A percentile compares a stretch with the other conserved stretches of the same genome.
These are phyloP conservation scores for Limnodromus scolopaceus DNA, from an alignment of 2,797 vertebrate species.

Conservation along the genomic window DNA sequence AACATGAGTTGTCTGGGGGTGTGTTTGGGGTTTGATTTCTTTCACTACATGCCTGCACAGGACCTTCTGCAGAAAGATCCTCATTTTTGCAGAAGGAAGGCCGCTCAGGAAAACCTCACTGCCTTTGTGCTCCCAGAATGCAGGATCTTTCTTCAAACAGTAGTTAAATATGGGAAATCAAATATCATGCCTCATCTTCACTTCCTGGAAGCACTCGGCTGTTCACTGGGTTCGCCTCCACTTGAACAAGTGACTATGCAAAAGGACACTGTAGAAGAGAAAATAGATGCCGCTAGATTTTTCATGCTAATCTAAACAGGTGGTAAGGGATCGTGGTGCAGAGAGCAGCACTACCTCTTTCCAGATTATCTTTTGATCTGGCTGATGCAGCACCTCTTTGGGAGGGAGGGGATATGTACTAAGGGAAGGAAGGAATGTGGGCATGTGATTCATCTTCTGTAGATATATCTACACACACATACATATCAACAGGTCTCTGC, in stretches of 20 bases:
- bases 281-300: neutral
- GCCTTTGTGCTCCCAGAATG: neutral
- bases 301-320: neutral
- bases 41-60: neutral
- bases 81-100: neutral
- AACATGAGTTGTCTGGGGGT: neutral
- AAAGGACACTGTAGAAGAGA: neutral
- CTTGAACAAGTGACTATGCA: neutral
- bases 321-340: rapidly evolving
- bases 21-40: neutral
- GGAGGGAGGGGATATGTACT: neutral
- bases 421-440: neutral
- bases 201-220: neutral
- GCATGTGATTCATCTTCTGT: neutral
- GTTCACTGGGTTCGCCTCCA: neutral
- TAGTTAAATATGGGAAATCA: neutral
- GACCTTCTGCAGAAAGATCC: neutral
- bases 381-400: neutral
- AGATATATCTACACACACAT: neutral
- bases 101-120: neutral
- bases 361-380: neutral
- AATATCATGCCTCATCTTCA: neutral
- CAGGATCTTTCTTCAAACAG: neutral
- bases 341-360: neutral
- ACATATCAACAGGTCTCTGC: rapidly evolving